Base-by-base conservation (phyloP, 2,888 invertebrate genomes). In the Polydesmus complanatus region DNA sequence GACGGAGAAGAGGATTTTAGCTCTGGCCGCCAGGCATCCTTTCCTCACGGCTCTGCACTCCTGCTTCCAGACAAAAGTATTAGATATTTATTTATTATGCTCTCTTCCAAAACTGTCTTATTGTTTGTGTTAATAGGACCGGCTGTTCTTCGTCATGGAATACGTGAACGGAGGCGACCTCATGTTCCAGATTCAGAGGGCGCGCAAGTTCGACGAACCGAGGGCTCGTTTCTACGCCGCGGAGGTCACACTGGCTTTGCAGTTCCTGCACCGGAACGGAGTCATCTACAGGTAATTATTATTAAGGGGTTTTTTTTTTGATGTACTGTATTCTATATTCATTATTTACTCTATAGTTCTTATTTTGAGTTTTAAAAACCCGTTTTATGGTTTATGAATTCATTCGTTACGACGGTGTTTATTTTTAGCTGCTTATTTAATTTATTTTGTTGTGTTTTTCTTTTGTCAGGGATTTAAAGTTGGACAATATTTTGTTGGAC, bases 141-240 rank as follows among this genome's bases (percentile, higher is more conserved):
- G 93, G 14, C 80, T 98, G 67, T 97, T 96, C 81, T 97, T 98
- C 78, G 95, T 97, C 66, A 98, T 98, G 97, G 97, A 97, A 78
- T 97, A 96, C 77, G 96, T 98, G 59, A 93, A 96, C 77, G 98
- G 97, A 68, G 97, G 96, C 68, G 96, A 92, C 78, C 80, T 96
- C 69, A 96, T 96, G 95, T 96, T 96, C 80, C 97, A 98, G 83
- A 98, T 98, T 69, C 97, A 98, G 78, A 83, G 92, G 71, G 93
- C 96, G 64, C 81, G 96, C 65, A 96, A 96, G 78, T 98, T 98
- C 78, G 96, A 97, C 75, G 96, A 97, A 76, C 85, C 89, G 0
- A 79, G 79, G 55, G 96, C 96, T 21, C 83, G 90, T 73, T 94
- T 98, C 78, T 98, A 98, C 78, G 95, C 97, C 52, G 97, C 97